These are phyloP conservation scores for Bombus pyrosoma DNA, from an alignment of 1,140 invertebrate genomes.

Conservation along the genomic window DNA sequence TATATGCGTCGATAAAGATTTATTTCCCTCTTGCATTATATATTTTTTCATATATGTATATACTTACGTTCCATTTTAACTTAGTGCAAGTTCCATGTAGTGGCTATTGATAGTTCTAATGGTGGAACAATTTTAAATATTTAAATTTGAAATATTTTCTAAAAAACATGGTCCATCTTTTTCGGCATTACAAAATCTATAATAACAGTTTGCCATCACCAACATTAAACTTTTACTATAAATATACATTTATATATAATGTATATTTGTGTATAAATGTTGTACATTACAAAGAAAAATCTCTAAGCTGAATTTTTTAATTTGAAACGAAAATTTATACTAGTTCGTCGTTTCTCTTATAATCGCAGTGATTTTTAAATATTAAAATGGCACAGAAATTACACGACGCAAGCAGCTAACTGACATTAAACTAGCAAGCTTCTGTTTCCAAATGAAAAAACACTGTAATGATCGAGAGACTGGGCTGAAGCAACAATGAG, in stretches of 20 bases:
- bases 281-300: neutral
- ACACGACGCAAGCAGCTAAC: neutral
- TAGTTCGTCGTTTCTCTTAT: too few relatives aligned
- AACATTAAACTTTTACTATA: neutral
- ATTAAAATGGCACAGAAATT: neutral
- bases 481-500: slow-evolving; percentile 5
- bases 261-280: neutral
- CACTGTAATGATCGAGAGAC: slow-evolving; percentile 21
- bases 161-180: too few relatives aligned
- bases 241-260: neutral
- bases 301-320: neutral
- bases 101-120: neutral
- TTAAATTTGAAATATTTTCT: neutral
- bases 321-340: neutral
- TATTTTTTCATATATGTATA: neutral
- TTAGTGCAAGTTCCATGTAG: neutral
- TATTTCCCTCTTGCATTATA: neutral
- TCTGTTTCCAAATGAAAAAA: slow-evolving; percentile 10
- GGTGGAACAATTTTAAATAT: neutral
- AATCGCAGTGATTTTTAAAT: neutral
- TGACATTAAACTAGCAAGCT: neutral
- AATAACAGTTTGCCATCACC: neutral
- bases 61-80: neutral
- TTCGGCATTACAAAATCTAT: neutral
- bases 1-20: neutral